phyloP scores from a whole-genome alignment of 2,888 invertebrate species.

The Latrodectus elegans region DNA sequence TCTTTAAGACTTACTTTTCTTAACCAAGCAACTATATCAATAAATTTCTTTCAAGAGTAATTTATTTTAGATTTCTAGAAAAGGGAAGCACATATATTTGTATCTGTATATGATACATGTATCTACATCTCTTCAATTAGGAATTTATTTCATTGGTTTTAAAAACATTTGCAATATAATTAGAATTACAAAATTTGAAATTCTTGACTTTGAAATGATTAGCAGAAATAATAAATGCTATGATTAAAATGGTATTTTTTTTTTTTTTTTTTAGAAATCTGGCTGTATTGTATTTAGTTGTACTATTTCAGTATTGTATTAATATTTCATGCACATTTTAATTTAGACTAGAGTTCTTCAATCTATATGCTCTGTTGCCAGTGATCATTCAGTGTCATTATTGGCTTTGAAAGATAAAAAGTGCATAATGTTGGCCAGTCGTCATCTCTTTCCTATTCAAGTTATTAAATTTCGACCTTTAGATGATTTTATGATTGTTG shows the following conservation, averaged over 20 bases:
- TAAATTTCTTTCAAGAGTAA: too few relatives aligned
- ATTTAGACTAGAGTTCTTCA: slow-evolving; percentile 90
- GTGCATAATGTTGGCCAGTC: slow-evolving; percentile 93
- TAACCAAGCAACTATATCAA: too few relatives aligned
- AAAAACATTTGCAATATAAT: too few relatives aligned
- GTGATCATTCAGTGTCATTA: slow-evolving; percentile 97
- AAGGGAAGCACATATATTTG: too few relatives aligned
- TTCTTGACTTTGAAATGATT: too few relatives aligned
- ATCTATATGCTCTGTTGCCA: slow-evolving; percentile 96
- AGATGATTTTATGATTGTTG: slow-evolving; percentile 98
- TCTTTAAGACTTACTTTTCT: too few relatives aligned
- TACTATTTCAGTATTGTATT: neutral
- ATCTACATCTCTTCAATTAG: too few relatives aligned
- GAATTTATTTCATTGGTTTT: too few relatives aligned
- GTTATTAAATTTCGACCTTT: slow-evolving; percentile 96
- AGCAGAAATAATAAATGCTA: too few relatives aligned
- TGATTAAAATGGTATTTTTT: neutral
- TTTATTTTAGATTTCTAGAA: too few relatives aligned
- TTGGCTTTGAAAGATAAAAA: slow-evolving; percentile 93
- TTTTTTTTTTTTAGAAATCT: neutral
- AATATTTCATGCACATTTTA: slow-evolving; percentile 68
- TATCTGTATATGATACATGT: too few relatives aligned
- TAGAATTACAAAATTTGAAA: too few relatives aligned
- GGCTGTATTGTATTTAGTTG: neutral
- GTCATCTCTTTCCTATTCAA: slow-evolving; percentile 96